Percentiles rank a stretch among this genome's conserved stretches.
These are phyloP conservation scores for Patella ulyssiponensis DNA, from an alignment of 2,888 invertebrate genomes.

Conservation along the genomic window DNA sequence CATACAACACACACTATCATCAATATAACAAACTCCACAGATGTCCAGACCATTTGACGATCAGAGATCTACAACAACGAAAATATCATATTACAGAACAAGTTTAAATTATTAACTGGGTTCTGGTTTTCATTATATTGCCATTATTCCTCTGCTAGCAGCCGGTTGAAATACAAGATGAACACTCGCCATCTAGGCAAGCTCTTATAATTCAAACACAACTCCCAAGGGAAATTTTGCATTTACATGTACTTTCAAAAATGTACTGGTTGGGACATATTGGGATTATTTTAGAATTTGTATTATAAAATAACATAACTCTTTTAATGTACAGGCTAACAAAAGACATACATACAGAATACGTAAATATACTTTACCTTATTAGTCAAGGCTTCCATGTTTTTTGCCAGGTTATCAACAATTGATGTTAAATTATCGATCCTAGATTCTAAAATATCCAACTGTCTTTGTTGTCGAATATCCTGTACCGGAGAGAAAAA, in stretches of 20 bases:
- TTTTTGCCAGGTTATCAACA: conserved; percentile 45
- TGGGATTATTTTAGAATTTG: too few species aligned
- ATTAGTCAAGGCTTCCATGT: conserved; percentile 46
- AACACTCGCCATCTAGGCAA: too few species aligned
- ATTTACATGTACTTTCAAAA: too few species aligned
- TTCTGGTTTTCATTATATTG: neutral
- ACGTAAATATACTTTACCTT: conserved; percentile 38
- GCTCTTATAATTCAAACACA: too few species aligned
- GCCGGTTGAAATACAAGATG: neutral
- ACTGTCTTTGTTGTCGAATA: conserved; percentile 50
- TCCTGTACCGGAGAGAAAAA: conserved; percentile 39
- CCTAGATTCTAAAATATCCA: conserved; percentile 49
- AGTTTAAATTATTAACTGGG: neutral
- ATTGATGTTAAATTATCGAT: conserved; percentile 54
- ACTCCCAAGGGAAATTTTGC: too few species aligned
- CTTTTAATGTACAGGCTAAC: too few species aligned
- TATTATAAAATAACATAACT: too few species aligned
- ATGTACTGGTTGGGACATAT: too few species aligned
- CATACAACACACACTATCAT: conserved; percentile 43
- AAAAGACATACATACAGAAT: too few species aligned
- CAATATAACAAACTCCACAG: conserved; percentile 45
- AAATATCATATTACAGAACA: neutral
- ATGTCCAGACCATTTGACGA: conserved; percentile 48
- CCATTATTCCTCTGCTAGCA: neutral
- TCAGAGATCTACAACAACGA: conserved; percentile 46